These are phyloP conservation scores for Mythimna pallens DNA, from an alignment of 2,888 invertebrate species.

Conservation along the genomic window DNA sequence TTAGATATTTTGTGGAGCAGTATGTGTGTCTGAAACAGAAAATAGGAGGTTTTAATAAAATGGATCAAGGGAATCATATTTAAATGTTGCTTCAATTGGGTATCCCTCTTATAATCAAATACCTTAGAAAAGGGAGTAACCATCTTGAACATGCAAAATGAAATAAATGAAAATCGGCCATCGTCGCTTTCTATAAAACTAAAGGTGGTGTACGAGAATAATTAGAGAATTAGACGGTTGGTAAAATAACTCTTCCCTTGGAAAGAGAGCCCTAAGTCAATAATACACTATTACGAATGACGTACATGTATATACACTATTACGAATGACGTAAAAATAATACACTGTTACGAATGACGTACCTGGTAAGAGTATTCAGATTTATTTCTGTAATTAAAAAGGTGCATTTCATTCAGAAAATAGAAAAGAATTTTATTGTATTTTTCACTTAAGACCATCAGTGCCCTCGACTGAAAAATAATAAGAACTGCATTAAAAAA, in stretches of 20 bases:
- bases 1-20: conserved; percentile 40
- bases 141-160: too few species aligned
- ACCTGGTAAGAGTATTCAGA: conserved; percentile 41
- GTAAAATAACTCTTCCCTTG: too few species aligned
- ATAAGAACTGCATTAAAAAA: neutral
- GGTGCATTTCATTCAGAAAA: conserved; percentile 38
- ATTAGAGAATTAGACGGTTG: neutral
- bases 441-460: conserved; percentile 6
- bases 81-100: neutral
- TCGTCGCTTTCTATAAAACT: neutral
- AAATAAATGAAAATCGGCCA: neutral
- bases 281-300: neutral
- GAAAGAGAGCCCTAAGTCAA: neutral
- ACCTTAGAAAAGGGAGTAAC: too few species aligned
- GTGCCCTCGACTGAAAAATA: conserved; percentile 25
- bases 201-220: neutral
- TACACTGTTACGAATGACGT: neutral
- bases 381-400: conserved; percentile 35
- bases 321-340: conserved; percentile 9
- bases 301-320: neutral
- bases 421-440: conserved; percentile 8
- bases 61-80: neutral
- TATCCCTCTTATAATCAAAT: too few species aligned
- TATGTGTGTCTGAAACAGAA: conserved; percentile 43
- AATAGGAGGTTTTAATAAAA: neutral